Conservation (phyloP, 2,113 vertebrate genomes). For the Eudorcas thomsonii region DNA sequence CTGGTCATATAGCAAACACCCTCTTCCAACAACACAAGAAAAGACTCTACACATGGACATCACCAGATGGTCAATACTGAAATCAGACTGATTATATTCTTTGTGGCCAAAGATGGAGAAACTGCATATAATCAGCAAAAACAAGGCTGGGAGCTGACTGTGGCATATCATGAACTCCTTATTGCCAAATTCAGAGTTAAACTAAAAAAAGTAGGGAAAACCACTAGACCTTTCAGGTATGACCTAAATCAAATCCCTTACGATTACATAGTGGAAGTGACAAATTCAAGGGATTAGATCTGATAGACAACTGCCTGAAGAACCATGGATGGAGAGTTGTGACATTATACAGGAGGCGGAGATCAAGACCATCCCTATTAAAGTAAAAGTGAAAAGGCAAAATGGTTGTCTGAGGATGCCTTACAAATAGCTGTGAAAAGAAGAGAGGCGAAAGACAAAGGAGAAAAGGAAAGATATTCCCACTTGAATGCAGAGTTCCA, state of each 20-base stretch:
- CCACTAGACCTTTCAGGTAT: neutral
- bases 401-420: neutral
- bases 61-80: neutral
- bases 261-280: neutral
- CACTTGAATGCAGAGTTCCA: too few species aligned
- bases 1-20: neutral
- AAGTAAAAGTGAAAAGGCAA: neutral
- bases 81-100: neutral
- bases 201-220: neutral
- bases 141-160: neutral
- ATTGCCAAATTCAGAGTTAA: neutral
- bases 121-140: neutral
- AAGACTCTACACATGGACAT: neutral
- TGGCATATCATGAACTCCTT: neutral
- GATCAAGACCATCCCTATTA: neutral
- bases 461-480: too few species aligned
- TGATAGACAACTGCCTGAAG: neutral
- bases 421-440: neutral
- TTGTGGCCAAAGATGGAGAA: neutral
- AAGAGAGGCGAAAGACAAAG: too few species aligned
- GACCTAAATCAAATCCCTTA: neutral
- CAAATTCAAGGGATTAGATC: neutral
- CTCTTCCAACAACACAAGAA: neutral
- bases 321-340: neutral
- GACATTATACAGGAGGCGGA: neutral